Evolutionary conservation across 23 tunicate genomes (phyloP), one percentile per base, ranked within the genome.

Genomic region (Styela plicata): DNA sequence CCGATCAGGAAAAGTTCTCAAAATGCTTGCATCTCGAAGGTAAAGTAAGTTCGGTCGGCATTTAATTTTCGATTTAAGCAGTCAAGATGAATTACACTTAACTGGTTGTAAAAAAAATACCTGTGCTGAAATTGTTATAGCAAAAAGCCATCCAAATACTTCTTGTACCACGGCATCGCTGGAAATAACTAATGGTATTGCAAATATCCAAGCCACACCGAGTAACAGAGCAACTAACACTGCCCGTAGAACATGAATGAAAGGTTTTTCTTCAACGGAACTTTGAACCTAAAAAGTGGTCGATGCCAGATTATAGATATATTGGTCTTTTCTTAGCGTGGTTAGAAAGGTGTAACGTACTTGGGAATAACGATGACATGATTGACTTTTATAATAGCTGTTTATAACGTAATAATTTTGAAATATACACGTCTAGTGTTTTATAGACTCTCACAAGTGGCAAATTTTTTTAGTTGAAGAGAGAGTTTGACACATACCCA

Each of bases 181-280:
- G 7, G 83, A 82, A 17, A 87, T 66, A 24, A 57, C 83, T n/a
- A 87, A 19, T 22, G 91, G 91, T 5, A 87, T 53, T 7, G 91
- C 91, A 76, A 87, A 87, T 44, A 87, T 63, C 91, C 91, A 87
- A 29, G 86, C 36, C 83, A 87, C 31, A 2, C 91, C 91, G 36
- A 87, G 57, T 23, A 87, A 34, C 36, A 87, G 69, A 17, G 91
- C 85, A 0, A 87, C 85, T 0, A 83, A 29, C 16, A 87, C 31
- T 1, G 86, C 91, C 20, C 91, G 77, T 36, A 87, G 25, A 17
- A 87, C 76, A 37, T 87, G 91, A 17, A 87, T 62, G 16, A 64
- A 29, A 21, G 91, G 86, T 57, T 76, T 61, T 31, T 87, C 91
- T 35, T 87, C 86, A 20, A 63, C 62, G 61, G 89, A 85, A 27